Conservation (phyloP, 2,888 invertebrate genomes). For the Caenorhabditis sinica region DNA sequence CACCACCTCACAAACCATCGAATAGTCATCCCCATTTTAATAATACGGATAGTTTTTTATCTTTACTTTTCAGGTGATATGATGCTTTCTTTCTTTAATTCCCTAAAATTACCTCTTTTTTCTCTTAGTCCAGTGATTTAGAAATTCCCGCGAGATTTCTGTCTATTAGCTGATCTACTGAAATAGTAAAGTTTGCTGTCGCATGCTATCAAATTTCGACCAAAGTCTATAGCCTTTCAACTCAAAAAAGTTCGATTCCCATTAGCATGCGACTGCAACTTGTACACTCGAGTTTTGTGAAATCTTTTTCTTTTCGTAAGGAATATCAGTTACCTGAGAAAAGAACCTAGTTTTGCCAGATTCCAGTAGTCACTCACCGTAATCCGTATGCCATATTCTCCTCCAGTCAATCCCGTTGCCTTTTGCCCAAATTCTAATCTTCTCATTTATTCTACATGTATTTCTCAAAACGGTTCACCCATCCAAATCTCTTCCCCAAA, state of each 20-base stretch:
- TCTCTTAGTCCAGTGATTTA: slow-evolving; percentile 3
- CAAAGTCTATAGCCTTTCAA: too few species aligned
- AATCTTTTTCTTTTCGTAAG: too few species aligned
- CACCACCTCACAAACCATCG: background rate
- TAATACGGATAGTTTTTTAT: slow-evolving; percentile 1
- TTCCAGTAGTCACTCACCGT: too few species aligned
- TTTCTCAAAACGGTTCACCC: slow-evolving; percentile 10
- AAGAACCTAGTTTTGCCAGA: too few species aligned
- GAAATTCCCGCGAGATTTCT: background rate
- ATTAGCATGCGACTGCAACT: too few species aligned
- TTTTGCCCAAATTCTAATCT: background rate
- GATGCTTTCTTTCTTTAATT: background rate
- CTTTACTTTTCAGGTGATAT: slow-evolving; percentile 4
- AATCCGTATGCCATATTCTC: background rate
- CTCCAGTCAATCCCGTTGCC: background rate
- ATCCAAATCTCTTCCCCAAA: slow-evolving; percentile 12
- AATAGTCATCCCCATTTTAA: slow-evolving; percentile 23
- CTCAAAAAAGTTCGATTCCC: too few species aligned
- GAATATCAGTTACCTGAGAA: too few species aligned
- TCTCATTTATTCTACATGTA: slow-evolving; percentile 15
- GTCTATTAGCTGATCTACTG: background rate
- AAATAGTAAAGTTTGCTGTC: too few species aligned
- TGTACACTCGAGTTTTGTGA: too few species aligned
- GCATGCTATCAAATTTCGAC: too few species aligned
- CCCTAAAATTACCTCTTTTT: background rate